Conservation (phyloP, 2,888 invertebrate species). For the Diarsia rubi region DNA sequence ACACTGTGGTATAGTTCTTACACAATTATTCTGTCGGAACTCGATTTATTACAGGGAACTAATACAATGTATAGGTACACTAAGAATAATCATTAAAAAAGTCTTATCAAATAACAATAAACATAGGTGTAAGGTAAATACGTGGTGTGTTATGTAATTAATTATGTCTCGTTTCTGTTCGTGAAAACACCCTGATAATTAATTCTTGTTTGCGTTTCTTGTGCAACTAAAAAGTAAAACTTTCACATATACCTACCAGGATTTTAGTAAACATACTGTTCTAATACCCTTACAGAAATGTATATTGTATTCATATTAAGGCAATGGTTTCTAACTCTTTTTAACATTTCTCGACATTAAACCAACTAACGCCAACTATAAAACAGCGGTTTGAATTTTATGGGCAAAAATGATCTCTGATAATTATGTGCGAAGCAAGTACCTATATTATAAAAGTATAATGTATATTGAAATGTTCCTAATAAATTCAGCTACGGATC, state of each 20-base stretch:
- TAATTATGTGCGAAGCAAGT: neutral
- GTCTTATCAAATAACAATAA: neutral
- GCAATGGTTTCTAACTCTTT: neutral
- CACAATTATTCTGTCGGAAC: slow-evolving; percentile 37
- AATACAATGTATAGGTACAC: neutral
- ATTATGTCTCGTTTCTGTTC: neutral
- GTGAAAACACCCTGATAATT: neutral
- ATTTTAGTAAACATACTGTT: neutral
- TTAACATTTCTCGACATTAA: neutral
- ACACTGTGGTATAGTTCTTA: slow-evolving; percentile 28
- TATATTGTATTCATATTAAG: neutral
- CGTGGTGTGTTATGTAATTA: neutral
- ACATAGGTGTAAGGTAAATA: neutral
- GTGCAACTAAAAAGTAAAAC: neutral
- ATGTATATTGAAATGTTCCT: neutral
- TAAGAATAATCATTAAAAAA: neutral
- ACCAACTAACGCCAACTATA: neutral
- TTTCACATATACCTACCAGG: neutral
- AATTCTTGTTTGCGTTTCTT: too few relatives aligned
- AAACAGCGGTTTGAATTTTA: neutral
- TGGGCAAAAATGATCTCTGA: neutral
- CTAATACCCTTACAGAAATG: neutral
- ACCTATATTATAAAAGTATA: neutral
- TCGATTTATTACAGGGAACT: slow-evolving; percentile 33
- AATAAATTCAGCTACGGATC: neutral